A percentile compares a stretch with the other conserved stretches of the same genome.
Conservation (phyloP, 2,113 vertebrate species). For the Cyrtonyx montezumae region DNA sequence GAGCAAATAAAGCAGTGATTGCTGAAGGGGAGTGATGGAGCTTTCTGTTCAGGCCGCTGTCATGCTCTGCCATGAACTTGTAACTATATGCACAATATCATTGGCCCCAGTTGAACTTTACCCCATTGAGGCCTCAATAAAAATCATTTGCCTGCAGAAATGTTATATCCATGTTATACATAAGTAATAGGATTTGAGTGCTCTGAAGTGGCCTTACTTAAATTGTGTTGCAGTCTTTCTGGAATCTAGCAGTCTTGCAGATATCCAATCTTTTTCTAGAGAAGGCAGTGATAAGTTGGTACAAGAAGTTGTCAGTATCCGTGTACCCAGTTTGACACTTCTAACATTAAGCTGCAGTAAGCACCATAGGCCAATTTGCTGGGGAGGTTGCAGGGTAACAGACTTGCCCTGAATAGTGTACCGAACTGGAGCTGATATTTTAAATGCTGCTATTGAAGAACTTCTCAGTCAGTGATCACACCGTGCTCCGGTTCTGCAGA, state of each 20-base stretch:
- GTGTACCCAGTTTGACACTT: neutral
- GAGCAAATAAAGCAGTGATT: constrained; percentile 9
- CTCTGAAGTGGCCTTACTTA: neutral
- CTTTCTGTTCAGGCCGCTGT: neutral
- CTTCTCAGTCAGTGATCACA: neutral
- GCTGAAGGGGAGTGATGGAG: neutral
- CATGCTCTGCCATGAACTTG: neutral
- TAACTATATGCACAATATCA: constrained; percentile 13
- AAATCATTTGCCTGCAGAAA: neutral
- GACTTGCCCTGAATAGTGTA: neutral
- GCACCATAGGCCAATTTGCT: rapidly evolving
- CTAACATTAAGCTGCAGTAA: neutral
- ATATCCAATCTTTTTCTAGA: neutral
- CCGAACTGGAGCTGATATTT: neutral
- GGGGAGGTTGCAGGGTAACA: neutral
- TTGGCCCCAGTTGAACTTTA: neutral
- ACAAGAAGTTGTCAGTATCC: neutral
- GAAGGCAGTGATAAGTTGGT: neutral
- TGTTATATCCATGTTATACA: neutral
- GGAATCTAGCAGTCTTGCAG: neutral
- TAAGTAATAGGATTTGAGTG: neutral
- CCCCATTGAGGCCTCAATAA: constrained; percentile 6
- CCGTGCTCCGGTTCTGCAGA: neutral
- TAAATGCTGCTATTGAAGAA: neutral
- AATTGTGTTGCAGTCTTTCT: neutral